A percentile compares a stretch with the other conserved stretches of the same genome.
phyloP scores from a whole-genome alignment of 2,113 vertebrate genomes.

The Anas platyrhynchos region DNA sequence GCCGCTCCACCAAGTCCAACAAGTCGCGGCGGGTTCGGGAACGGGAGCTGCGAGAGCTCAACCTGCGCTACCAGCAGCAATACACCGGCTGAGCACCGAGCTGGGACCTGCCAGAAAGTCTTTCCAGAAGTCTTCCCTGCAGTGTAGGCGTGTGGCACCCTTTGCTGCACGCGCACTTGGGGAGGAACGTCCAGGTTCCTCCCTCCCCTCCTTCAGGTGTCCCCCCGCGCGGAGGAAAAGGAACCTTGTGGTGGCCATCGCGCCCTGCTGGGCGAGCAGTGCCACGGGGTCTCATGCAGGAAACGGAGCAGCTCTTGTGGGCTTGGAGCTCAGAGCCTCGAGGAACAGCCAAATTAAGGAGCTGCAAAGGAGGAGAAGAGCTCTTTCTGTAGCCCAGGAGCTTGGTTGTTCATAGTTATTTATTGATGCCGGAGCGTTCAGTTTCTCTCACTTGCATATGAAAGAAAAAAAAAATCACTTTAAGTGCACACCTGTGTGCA shows the following conservation, averaged over 20 bases:
- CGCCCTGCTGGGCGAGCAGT: neutral
- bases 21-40: slow-evolving; percentile 93
- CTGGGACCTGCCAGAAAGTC: neutral
- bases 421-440: slow-evolving; percentile 34
- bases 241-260: neutral
- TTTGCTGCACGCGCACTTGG: neutral
- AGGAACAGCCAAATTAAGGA: neutral
- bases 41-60: slow-evolving; percentile 93
- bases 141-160: neutral
- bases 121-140: neutral
- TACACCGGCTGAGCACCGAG: slow-evolving; percentile 85
- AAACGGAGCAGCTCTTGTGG: neutral
- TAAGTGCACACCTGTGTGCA: neutral
- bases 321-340: neutral
- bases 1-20: slow-evolving; percentile 95
- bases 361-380: slow-evolving; percentile 2
- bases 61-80: slow-evolving; percentile 96
- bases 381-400: slow-evolving; percentile 1
- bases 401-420: slow-evolving; percentile 52
- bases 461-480: neutral
- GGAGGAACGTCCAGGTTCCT: neutral
- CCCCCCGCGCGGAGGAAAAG: neutral
- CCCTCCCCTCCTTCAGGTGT: neutral
- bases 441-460: neutral
- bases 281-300: neutral